Evolutionary conservation across 2,113 vertebrate genomes (phyloP).

Genomic region (Pao palembangensis): DNA sequence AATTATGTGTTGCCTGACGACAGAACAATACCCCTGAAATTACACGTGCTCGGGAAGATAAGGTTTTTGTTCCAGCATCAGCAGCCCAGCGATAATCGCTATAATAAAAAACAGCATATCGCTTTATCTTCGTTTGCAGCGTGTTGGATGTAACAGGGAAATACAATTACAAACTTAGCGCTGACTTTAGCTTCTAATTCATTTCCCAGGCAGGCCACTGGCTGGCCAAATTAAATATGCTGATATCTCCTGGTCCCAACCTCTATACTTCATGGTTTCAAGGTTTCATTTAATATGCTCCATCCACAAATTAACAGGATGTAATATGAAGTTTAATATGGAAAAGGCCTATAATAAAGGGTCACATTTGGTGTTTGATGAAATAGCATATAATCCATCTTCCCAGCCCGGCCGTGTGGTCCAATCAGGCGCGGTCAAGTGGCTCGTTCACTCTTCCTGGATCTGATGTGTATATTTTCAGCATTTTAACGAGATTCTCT

Average conservation of each 20-base stretch:
- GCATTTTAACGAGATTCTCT: too few relatives aligned
- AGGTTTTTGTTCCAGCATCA: not conserved
- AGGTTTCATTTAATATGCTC: constrained; percentile 70
- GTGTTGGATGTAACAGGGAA: constrained; percentile 59
- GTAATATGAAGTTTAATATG: constrained; percentile 66
- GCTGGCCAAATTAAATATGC: constrained; percentile 62
- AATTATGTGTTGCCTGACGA: too few relatives aligned
- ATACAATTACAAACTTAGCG: constrained; percentile 57
- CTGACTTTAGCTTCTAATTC: constrained; percentile 55
- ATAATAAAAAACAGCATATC: constrained; percentile 22
- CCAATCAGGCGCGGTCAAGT: constrained; percentile 43
- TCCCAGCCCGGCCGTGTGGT: constrained; percentile 32
- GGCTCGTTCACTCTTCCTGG: not conserved
- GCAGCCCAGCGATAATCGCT: constrained; percentile 25
- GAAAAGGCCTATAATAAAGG: constrained; percentile 53
- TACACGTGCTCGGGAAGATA: not conserved
- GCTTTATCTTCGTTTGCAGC: constrained; percentile 30
- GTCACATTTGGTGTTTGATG: constrained; percentile 56
- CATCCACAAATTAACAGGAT: constrained; percentile 63
- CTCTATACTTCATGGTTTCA: constrained; percentile 61
- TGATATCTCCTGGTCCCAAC: constrained; percentile 55
- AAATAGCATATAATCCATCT: constrained; percentile 59
- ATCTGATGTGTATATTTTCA: not conserved
- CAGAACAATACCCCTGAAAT: not conserved
- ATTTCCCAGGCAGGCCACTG: constrained; percentile 55